Conservation (phyloP, 2,113 vertebrate species). For the Mastomys coucha region DNA sequence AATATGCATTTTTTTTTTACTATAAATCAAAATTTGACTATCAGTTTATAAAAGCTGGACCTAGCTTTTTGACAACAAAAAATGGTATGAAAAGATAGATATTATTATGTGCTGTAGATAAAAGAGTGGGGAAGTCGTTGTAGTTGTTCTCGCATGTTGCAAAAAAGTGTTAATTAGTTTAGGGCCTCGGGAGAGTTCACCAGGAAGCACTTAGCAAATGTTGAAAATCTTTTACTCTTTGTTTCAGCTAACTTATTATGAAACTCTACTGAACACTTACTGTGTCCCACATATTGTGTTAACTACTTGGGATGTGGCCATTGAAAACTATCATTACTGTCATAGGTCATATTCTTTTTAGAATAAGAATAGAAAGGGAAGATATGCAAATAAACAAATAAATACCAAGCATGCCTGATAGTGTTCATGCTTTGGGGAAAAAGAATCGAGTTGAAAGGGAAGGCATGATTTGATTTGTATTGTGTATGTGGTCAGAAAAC, state of each 20-base stretch:
- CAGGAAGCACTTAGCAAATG: neutral
- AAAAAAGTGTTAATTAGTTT: neutral
- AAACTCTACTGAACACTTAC: neutral
- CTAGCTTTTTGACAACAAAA: neutral
- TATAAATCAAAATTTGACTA: constrained; percentile 5
- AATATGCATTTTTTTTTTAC: neutral
- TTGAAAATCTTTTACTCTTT: neutral
- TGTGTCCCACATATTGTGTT: neutral
- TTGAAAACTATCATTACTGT: neutral
- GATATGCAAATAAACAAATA: constrained; percentile 9
- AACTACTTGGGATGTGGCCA: neutral
- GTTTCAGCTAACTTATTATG: neutral
- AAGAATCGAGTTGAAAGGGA: neutral
- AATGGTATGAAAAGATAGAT: neutral
- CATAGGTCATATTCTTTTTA: neutral
- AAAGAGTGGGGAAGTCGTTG: neutral
- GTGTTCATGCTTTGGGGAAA: neutral
- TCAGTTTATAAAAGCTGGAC: neutral
- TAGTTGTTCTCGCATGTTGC: neutral
- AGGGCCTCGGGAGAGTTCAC: neutral
- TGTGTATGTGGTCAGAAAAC: neutral
- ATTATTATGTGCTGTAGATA: neutral
- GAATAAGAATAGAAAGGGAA: neutral
- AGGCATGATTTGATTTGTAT: neutral
- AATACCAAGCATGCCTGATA: neutral